Percentiles rank a stretch among this genome's conserved stretches.
These are phyloP conservation scores for Prionailurus bengalensis DNA, from an alignment of 2,113 vertebrate genomes.

Conservation along the genomic window DNA sequence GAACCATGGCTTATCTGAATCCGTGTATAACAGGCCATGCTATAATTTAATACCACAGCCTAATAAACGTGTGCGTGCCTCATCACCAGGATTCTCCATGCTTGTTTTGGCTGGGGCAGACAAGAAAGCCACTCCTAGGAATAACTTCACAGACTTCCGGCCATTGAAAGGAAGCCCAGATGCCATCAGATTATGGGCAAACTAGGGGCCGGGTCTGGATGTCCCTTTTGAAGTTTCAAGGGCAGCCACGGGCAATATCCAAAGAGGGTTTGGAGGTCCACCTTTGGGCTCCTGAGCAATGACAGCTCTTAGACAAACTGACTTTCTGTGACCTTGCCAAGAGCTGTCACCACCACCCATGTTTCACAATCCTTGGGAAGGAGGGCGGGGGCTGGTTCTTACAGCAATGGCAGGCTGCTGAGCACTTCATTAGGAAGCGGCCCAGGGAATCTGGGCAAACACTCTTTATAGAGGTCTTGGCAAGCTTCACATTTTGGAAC, in stretches of 20 bases:
- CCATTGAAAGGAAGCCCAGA: conserved; percentile 51
- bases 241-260: not conserved
- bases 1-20: not conserved
- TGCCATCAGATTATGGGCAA: not conserved
- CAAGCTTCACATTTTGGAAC: not conserved
- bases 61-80: conserved; percentile 34
- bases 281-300: conserved; percentile 37
- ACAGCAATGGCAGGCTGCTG: not conserved
- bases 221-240: conserved; percentile 31
- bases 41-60: conserved; percentile 23
- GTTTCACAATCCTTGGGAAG: not conserved
- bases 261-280: not conserved
- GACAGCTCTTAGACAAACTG: conserved; percentile 8
- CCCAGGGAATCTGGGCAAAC: not conserved
- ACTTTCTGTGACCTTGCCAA: conserved; percentile 33
- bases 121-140: conserved; percentile 15
- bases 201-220: not conserved
- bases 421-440: conserved; percentile 23
- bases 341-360: not conserved
- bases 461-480: conserved; percentile 23
- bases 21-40: not conserved
- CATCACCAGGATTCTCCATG: not conserved
- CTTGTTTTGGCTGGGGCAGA: conserved; percentile 37
- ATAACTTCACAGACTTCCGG: conserved; percentile 48
- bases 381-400: not conserved